These are phyloP conservation scores for Amphipoea lucens DNA, from an alignment of 2,888 invertebrate genomes.

Conservation along the genomic window DNA sequence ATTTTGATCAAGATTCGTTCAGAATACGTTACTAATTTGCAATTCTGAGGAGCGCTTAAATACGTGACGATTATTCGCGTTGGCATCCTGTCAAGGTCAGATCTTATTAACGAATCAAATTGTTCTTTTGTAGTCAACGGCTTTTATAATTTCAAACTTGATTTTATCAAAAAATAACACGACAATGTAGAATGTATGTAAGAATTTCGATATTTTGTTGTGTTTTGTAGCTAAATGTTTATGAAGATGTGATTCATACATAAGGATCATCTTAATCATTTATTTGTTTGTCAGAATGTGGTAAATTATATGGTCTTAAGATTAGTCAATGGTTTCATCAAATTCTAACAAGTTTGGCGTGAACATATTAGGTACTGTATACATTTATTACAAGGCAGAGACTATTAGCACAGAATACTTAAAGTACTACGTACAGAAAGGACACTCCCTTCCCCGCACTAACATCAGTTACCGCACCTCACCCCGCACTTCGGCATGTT, in stretches of 20 bases:
- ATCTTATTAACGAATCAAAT: conserved; percentile 50
- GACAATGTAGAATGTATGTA: neutral
- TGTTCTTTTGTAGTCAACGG: conserved; percentile 36
- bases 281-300: neutral
- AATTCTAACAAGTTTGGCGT: neutral
- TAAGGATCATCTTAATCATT: too few species aligned
- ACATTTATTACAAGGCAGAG: neutral
- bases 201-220: conserved; percentile 1
- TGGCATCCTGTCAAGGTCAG: conserved; percentile 68
- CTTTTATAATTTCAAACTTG: conserved; percentile 37
- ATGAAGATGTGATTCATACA: neutral
- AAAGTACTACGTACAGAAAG: too few species aligned
- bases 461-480: too few species aligned
- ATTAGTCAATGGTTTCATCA: neutral
- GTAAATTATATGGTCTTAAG: neutral
- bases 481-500: too few species aligned
- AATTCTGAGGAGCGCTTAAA: conserved; percentile 66
- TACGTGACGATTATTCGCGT: conserved; percentile 58
- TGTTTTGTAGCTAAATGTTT: neutral
- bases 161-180: conserved; percentile 5
- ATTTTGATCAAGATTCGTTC: conserved; percentile 45
- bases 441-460: too few species aligned
- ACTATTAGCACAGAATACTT: too few species aligned
- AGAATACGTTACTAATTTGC: conserved; percentile 60
- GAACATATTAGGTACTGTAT: too few species aligned